Percentiles rank a stretch among this genome's conserved stretches.
phyloP scores from a whole-genome alignment of 2,113 vertebrate species.

The Pangasianodon gigas region DNA sequence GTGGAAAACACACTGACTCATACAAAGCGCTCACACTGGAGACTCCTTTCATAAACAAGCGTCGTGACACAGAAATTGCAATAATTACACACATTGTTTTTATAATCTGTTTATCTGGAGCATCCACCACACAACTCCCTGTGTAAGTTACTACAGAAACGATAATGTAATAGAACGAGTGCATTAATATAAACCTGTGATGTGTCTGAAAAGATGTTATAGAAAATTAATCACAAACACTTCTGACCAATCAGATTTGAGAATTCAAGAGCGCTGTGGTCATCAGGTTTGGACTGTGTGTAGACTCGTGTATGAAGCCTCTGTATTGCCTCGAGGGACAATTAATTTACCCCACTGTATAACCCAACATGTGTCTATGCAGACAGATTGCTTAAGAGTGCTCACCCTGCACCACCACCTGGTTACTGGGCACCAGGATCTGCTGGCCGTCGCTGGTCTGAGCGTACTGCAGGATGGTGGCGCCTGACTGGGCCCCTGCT shows the following conservation, averaged over 20 bases:
- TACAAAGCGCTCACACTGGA: background rate
- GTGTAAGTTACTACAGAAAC: background rate
- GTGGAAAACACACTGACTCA: background rate
- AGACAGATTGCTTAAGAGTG: background rate
- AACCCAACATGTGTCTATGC: background rate
- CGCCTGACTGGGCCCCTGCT: conserved; percentile 83
- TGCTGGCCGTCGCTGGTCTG: conserved; percentile 98
- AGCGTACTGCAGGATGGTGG: conserved; percentile 97
- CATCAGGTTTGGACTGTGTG: background rate
- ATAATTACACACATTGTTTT: background rate
- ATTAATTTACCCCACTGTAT: background rate
- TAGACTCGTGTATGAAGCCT: background rate
- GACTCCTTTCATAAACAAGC: background rate
- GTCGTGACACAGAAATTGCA: background rate
- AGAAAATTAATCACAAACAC: background rate
- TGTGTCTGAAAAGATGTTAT: background rate
- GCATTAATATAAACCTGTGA: background rate
- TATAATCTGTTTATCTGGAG: background rate
- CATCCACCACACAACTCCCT: background rate
- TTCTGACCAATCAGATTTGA: background rate
- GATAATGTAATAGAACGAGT: background rate
- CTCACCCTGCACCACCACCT: conserved; percentile 99
- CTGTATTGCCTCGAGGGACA: background rate
- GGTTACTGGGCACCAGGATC: conserved; percentile 97
- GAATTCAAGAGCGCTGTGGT: background rate